Evolutionary conservation across 37 sponge, comb jelly and placozoan genomes (phyloP).

Genomic region (Mnemiopsis leidyi): DNA sequence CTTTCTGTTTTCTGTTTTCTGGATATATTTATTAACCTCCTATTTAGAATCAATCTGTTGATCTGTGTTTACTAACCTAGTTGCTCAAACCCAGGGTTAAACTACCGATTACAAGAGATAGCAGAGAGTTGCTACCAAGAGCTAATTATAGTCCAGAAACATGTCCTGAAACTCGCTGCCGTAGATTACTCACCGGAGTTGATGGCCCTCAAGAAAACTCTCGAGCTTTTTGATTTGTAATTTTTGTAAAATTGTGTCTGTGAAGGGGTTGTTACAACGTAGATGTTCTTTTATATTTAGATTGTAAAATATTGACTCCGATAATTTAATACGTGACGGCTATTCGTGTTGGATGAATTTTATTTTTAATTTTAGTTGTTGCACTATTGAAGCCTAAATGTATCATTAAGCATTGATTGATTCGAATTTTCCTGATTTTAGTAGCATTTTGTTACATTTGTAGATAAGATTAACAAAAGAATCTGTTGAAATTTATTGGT

Average conservation of each 20-base stretch:
- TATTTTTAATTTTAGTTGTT: not conserved
- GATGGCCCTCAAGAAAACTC: conserved; percentile 39
- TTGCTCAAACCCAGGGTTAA: not conserved
- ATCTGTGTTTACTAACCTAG: not conserved
- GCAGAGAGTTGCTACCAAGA: not conserved
- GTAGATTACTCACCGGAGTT: not conserved
- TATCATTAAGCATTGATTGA: not conserved
- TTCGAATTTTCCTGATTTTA: not conserved
- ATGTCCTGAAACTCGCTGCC: not conserved
- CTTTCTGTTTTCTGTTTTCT: not conserved
- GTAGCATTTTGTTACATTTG: not conserved
- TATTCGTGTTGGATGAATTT: not conserved
- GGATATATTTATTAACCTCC: not conserved
- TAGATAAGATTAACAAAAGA: not conserved
- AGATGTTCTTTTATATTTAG: not conserved
- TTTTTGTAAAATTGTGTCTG: not conserved
- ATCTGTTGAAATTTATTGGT: not conserved
- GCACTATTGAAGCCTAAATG: not conserved
- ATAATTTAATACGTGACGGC: not conserved
- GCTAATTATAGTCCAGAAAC: not conserved
- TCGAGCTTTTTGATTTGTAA: conserved; percentile 38
- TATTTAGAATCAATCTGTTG: not conserved
- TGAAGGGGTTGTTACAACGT: not conserved
- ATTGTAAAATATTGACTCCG: not conserved
- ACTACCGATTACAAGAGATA: not conserved